Evolutionary conservation across 2,113 vertebrate genomes (phyloP).

Genomic region (Hipposideros armiger): DNA sequence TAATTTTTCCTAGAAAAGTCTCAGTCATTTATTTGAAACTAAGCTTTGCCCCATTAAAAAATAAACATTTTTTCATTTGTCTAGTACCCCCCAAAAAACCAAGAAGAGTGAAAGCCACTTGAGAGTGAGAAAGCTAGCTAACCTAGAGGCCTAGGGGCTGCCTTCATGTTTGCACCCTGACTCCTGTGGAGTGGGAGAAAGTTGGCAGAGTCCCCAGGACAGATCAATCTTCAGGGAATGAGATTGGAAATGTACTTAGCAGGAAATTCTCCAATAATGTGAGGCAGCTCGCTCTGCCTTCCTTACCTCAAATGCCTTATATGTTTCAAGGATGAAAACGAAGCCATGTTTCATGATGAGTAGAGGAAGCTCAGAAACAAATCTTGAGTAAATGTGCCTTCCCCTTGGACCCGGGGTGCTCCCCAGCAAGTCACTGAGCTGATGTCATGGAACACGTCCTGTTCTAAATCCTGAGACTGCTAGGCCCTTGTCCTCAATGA

Average conservation of each 20-base stretch:
- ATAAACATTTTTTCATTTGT: background rate
- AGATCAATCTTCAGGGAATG: background rate
- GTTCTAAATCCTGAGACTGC: background rate
- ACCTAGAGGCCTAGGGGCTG: background rate
- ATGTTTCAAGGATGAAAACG: background rate
- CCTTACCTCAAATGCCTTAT: background rate
- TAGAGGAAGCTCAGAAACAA: background rate
- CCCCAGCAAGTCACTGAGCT: background rate
- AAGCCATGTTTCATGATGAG: background rate
- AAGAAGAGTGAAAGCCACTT: background rate
- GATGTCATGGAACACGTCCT: background rate
- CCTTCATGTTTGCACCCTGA: background rate
- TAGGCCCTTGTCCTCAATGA: background rate
- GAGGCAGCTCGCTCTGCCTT: background rate
- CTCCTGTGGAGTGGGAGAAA: background rate
- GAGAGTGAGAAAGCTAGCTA: background rate
- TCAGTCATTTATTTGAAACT: background rate
- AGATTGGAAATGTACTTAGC: background rate
- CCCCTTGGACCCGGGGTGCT: background rate
- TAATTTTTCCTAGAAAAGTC: background rate
- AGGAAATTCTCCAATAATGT: background rate
- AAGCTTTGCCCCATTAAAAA: background rate
- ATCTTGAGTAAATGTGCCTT: background rate
- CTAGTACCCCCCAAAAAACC: background rate
- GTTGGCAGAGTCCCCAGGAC: background rate